phyloP scores from a whole-genome alignment of 2,797 vertebrate genomes.

The Paedocypris micromegethes region DNA sequence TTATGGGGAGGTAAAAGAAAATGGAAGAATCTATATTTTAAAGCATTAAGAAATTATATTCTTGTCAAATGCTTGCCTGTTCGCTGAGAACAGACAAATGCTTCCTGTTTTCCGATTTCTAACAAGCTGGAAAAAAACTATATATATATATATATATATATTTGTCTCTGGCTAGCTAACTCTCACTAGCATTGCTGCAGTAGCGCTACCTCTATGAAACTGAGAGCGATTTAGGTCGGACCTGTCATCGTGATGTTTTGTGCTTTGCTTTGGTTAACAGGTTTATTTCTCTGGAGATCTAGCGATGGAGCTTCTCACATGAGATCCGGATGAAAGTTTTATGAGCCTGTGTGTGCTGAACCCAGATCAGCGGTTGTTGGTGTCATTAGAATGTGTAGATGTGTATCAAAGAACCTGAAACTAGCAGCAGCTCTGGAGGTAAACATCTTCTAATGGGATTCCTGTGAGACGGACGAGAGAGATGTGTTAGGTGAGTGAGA shows the following conservation, averaged over 20 bases:
- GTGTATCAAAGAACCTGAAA: slow-evolving; percentile 35
- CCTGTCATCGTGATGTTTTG: slow-evolving; percentile 9
- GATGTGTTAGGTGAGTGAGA: slow-evolving; percentile 28
- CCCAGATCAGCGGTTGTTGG: slow-evolving; percentile 20
- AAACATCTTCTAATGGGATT: slow-evolving; percentile 48
- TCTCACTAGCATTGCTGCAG: too few relatives aligned
- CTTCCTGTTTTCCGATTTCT: too few relatives aligned
- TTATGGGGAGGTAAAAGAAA: too few relatives aligned
- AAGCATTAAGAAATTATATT: too few relatives aligned
- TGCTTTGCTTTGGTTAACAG: slow-evolving; percentile 24
- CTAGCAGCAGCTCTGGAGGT: slow-evolving; percentile 38
- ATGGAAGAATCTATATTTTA: too few relatives aligned
- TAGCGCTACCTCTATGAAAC: too few relatives aligned
- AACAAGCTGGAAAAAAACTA: too few relatives aligned
- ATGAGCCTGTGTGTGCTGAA: slow-evolving; percentile 4
- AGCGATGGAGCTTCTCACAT: slow-evolving; percentile 9
- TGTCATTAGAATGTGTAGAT: slow-evolving; percentile 39
- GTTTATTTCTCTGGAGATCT: slow-evolving; percentile 28
- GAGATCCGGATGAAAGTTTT: slow-evolving; percentile 28
- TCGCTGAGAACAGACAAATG: too few relatives aligned
- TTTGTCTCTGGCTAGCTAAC: not conserved
- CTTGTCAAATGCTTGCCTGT: too few relatives aligned
- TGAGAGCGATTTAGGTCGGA: slow-evolving; percentile 21
- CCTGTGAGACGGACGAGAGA: slow-evolving; percentile 24
- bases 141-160: too few relatives aligned